Conservation (phyloP, 2,797 vertebrate genomes). For the Bufotes viridis region DNA sequence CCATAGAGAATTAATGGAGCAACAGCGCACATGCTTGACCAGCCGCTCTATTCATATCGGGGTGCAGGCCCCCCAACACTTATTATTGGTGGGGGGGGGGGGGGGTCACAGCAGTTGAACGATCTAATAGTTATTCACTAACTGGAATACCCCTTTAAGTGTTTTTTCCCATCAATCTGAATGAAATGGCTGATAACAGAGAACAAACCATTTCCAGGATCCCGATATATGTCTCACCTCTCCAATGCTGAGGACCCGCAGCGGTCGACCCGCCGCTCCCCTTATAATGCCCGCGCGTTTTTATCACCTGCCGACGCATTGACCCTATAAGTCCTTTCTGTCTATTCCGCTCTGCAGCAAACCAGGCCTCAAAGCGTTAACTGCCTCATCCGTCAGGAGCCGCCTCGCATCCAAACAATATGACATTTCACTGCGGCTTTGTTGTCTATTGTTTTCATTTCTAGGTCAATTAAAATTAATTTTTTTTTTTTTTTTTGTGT, state of each 20-base stretch:
- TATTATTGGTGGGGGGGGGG: too few species aligned
- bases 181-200: too few species aligned
- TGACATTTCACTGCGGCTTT: conserved; percentile 58
- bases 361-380: conserved; percentile 61
- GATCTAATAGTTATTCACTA: too few species aligned
- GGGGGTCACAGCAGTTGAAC: too few species aligned
- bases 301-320: background rate
- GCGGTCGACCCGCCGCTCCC: background rate
- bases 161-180: too few species aligned
- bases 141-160: too few species aligned
- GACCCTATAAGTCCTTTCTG: background rate
- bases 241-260: background rate
- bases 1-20: too few species aligned
- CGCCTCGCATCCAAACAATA: conserved; percentile 51
- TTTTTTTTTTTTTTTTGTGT: conserved; percentile 69
- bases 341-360: fast-evolving
- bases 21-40: too few species aligned
- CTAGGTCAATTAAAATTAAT: conserved; percentile 70
- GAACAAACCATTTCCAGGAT: background rate
- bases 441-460: conserved; percentile 61
- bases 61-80: too few species aligned
- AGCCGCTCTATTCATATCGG: too few species aligned
- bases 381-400: conserved; percentile 66
- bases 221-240: too few species aligned
- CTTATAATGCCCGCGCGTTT: background rate